phyloP scores from a whole-genome alignment of 2,113 vertebrate species.

The Microtus ochrogaster region DNA sequence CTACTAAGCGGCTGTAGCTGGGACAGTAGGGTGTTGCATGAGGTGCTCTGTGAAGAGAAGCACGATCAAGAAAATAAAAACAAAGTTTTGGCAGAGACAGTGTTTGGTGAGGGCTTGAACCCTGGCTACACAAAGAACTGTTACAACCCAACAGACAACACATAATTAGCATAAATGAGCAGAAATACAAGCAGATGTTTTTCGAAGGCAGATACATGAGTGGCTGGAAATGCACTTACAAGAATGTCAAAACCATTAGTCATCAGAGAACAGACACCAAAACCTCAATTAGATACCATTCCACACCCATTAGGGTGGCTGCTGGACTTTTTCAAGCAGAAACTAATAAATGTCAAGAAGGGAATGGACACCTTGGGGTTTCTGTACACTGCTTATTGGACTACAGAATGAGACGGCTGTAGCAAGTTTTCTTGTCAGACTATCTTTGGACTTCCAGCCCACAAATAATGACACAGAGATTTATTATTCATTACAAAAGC shows the following conservation, averaged over 20 bases:
- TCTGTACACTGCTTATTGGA: background rate
- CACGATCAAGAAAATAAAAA: background rate
- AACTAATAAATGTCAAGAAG: background rate
- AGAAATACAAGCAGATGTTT: background rate
- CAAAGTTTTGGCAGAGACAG: background rate
- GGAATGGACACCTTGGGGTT: background rate
- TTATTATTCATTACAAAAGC: background rate
- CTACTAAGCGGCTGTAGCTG: background rate
- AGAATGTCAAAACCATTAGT: background rate
- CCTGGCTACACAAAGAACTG: background rate
- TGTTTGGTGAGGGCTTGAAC: background rate
- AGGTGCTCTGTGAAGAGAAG: background rate
- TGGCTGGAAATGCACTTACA: background rate
- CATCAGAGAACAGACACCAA: slow-evolving; percentile 5
- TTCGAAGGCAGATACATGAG: background rate
- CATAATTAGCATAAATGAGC: background rate
- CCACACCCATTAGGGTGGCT: background rate
- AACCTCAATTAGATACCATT: background rate
- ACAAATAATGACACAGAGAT: background rate
- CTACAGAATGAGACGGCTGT: background rate
- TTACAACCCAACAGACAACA: background rate
- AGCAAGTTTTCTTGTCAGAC: background rate
- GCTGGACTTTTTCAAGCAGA: background rate
- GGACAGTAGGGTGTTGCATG: background rate
- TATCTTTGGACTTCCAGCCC: background rate